These are phyloP conservation scores for Cremastinae sp. DNA, from an alignment of 2,888 invertebrate species.

Conservation along the genomic window DNA sequence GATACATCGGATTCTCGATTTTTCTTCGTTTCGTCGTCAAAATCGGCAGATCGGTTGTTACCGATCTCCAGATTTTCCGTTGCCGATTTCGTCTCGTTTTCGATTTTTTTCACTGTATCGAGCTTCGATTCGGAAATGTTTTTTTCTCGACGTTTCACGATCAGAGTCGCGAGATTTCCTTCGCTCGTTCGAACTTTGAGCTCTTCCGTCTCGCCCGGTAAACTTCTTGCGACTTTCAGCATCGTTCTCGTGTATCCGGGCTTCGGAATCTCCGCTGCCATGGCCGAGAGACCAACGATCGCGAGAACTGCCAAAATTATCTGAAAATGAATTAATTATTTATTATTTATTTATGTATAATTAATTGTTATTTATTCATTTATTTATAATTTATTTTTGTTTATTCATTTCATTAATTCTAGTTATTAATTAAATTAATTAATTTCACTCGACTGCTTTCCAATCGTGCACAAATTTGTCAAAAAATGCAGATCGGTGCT, in stretches of 20 bases:
- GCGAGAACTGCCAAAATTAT: slow-evolving; percentile 47
- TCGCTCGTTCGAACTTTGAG: slow-evolving; percentile 88
- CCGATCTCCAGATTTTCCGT: slow-evolving; percentile 18
- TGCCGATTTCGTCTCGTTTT: slow-evolving; percentile 36
- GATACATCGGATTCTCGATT: slow-evolving; percentile 14
- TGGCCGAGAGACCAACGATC: slow-evolving; percentile 45
- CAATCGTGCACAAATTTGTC: background rate
- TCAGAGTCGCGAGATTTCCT: slow-evolving; percentile 88
- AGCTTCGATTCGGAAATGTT: slow-evolving; percentile 60
- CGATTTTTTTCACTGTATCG: background rate
- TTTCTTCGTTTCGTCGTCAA: too few relatives aligned
- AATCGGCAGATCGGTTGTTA: too few relatives aligned
- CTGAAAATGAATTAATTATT: slow-evolving; percentile 55
- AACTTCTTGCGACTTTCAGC: slow-evolving; percentile 88
- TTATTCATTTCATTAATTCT: too few relatives aligned
- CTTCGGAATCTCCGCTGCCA: slow-evolving; percentile 71
- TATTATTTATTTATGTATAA: background rate
- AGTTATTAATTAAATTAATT: too few relatives aligned
- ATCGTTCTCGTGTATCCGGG: slow-evolving; percentile 87
- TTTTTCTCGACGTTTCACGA: slow-evolving; percentile 86
- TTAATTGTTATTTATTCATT: too few relatives aligned
- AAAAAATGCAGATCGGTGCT: slow-evolving; percentile 13
- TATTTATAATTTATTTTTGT: too few relatives aligned
- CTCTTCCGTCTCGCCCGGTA: slow-evolving; percentile 89
- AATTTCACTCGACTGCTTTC: too few relatives aligned